Evolutionary conservation across 2,888 invertebrate species (phyloP).

Genomic region (Steromphala cineraria): DNA sequence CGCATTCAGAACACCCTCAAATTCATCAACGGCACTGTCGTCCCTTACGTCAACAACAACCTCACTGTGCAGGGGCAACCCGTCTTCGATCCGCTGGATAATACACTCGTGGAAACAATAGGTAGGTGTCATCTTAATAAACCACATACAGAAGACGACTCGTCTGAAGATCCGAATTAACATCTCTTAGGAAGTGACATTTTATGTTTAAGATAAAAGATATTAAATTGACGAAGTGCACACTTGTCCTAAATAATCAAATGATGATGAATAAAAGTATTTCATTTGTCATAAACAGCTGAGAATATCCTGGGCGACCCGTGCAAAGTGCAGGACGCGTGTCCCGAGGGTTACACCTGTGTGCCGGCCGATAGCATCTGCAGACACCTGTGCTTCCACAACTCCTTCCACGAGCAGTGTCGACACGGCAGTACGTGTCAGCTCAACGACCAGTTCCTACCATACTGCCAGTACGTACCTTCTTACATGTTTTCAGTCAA

Average conservation of each 20-base stretch:
- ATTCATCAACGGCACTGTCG: not conserved
- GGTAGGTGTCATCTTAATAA: not conserved
- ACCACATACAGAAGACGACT: no score
- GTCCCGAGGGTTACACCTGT: not conserved
- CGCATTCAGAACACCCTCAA: not conserved
- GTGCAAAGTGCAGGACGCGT: not conserved
- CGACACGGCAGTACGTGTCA: not conserved
- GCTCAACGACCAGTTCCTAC: not conserved
- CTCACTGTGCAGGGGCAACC: not conserved
- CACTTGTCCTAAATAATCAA: no score
- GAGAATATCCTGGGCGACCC: not conserved
- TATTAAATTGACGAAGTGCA: no score
- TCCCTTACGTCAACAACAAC: not conserved
- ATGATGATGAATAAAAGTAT: no score
- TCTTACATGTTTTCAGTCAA: no score
- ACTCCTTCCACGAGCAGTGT: not conserved
- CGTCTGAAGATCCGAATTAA: no score
- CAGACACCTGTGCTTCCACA: not conserved
- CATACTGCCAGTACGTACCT: not conserved
- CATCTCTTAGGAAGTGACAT: no score
- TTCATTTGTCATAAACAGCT: not conserved
- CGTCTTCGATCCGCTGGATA: not conserved
- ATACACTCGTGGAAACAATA: no score
- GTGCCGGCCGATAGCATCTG: not conserved
- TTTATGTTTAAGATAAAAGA: no score